A percentile compares a stretch with the other conserved stretches of the same genome.
Evolutionary conservation across 2,113 vertebrate genomes (phyloP).

Genomic region (Pogonocichla stellata): DNA sequence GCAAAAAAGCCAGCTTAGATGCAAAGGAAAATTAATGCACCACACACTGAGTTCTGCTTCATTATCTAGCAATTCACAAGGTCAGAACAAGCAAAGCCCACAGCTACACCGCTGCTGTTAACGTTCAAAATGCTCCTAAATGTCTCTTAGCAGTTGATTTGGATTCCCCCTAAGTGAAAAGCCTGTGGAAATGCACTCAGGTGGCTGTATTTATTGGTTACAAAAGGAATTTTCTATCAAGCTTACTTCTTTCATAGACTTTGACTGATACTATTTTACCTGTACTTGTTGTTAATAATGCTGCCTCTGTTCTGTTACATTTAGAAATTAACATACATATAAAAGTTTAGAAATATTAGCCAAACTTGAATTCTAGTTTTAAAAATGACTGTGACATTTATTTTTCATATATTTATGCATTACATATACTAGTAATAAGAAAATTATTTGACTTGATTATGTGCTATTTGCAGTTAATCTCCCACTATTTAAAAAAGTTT

Average conservation of each 20-base stretch:
- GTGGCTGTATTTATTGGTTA: slow-evolving; percentile 85
- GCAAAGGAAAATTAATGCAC: slow-evolving; percentile 65
- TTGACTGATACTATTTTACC: slow-evolving; percentile 75
- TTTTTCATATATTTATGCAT: slow-evolving; percentile 85
- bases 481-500: slow-evolving; percentile 74
- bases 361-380: slow-evolving; percentile 85
- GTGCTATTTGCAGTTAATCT: slow-evolving; percentile 76
- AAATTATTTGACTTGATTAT: slow-evolving; percentile 60
- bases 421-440: slow-evolving; percentile 72
- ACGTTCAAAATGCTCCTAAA: slow-evolving; percentile 71
- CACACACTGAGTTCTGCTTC: slow-evolving; percentile 77
- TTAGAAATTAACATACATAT: slow-evolving; percentile 76
- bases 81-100: slow-evolving; percentile 71
- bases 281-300: slow-evolving; percentile 75
- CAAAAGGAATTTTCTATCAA: slow-evolving; percentile 81
- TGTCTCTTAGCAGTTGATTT: slow-evolving; percentile 71
- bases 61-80: slow-evolving; percentile 76
- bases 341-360: slow-evolving; percentile 79
- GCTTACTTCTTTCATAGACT: slow-evolving; percentile 77
- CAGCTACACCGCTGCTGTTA: slow-evolving; percentile 73
- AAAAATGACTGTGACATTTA: slow-evolving; percentile 84
- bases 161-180: slow-evolving; percentile 71
- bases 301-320: slow-evolving; percentile 78
- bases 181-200: slow-evolving; percentile 85
- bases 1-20: slow-evolving; percentile 77